Evolutionary conservation across 2,888 invertebrate species (phyloP).

Genomic region (Pharmacophagus antenor): DNA sequence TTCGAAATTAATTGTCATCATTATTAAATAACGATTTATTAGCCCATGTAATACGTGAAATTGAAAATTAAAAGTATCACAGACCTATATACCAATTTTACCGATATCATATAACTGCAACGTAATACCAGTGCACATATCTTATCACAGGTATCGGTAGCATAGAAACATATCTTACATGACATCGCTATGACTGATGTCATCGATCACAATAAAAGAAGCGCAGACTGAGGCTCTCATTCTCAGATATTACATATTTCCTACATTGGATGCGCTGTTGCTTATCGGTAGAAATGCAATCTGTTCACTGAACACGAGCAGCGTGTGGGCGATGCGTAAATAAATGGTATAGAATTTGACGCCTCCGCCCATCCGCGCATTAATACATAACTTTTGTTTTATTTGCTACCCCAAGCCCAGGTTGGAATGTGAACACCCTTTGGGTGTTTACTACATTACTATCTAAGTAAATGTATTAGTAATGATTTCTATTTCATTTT

Average conservation of each 20-base stretch:
- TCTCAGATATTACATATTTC: conserved; percentile 10
- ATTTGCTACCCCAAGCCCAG: not conserved
- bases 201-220: conserved; percentile 1
- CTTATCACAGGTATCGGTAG: no score
- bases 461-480: no score
- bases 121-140: not conserved
- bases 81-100: not conserved
- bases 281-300: conserved; percentile 19
- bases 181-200: not conserved
- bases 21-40: no score
- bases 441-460: no score
- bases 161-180: not conserved
- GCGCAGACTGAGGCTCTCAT: not conserved
- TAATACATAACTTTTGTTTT: conserved; percentile 24
- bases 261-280: conserved; percentile 1
- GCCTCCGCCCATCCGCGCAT: conserved; percentile 24
- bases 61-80: no score
- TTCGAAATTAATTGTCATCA: no score
- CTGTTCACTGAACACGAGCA: conserved; percentile 22
- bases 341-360: conserved; percentile 29
- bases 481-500: not conserved
- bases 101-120: not conserved
- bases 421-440: conserved; percentile 1
- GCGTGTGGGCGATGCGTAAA: conserved; percentile 29
- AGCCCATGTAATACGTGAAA: no score